These are phyloP conservation scores for Caenorhabditis auriculariae DNA, from an alignment of 2,888 invertebrate species.

Conservation along the genomic window DNA sequence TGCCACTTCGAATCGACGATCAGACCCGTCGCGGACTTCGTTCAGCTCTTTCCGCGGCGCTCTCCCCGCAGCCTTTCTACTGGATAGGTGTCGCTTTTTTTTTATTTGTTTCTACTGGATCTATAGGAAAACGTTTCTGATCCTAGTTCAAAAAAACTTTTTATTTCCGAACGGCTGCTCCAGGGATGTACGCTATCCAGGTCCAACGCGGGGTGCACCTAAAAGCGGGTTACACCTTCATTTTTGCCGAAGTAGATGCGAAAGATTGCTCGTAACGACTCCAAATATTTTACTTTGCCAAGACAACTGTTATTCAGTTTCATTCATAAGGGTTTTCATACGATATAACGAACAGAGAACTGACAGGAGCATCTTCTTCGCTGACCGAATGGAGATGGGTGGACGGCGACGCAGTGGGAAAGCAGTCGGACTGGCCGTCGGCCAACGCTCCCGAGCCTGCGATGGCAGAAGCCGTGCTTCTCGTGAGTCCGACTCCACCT, in stretches of 20 bases:
- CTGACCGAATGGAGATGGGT: slow-evolving; percentile 46
- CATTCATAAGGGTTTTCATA: no score
- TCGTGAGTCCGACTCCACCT: slow-evolving; percentile 27
- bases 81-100: slow-evolving; percentile 56
- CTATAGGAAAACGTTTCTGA: no score
- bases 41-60: slow-evolving; percentile 30
- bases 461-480: slow-evolving; percentile 34
- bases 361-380: slow-evolving; percentile 34
- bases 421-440: slow-evolving; percentile 34
- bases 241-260: no score
- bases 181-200: no score
- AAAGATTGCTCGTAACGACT: no score
- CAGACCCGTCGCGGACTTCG: slow-evolving; percentile 27
- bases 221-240: no score
- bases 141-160: no score
- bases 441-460: slow-evolving; percentile 20
- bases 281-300: no score
- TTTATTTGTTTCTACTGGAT: no score
- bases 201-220: no score
- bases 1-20: slow-evolving; percentile 33
- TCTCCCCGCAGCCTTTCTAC: slow-evolving; percentile 42
- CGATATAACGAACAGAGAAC: not conserved
- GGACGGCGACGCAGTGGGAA: slow-evolving; percentile 38
- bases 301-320: no score
- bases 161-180: no score